phyloP scores from a whole-genome alignment of 2,888 invertebrate genomes.

The Eristalis intricaria region DNA sequence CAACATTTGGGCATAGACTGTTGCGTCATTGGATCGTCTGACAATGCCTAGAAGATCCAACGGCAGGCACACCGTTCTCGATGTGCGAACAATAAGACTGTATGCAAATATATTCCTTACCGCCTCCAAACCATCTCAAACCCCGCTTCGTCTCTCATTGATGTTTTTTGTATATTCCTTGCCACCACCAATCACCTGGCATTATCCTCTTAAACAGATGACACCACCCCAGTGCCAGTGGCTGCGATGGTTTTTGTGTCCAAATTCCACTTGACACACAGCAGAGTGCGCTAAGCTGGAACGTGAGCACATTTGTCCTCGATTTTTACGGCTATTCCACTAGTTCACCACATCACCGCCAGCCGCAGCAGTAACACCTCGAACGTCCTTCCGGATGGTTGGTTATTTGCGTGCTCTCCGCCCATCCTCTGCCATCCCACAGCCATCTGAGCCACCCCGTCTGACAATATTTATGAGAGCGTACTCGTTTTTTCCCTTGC shows the following conservation, averaged over 20 bases:
- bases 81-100: too few species aligned
- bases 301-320: conserved; percentile 56
- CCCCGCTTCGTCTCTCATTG: too few species aligned
- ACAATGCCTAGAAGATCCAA: too few species aligned
- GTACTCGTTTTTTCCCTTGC: conserved; percentile 72
- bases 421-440: not conserved
- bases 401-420: conserved; percentile 67
- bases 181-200: not conserved
- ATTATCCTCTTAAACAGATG: not conserved
- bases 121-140: too few species aligned
- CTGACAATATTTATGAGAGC: conserved; percentile 67
- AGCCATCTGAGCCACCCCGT: not conserved
- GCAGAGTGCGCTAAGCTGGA: conserved; percentile 41
- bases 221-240: not conserved
- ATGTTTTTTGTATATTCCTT: too few species aligned
- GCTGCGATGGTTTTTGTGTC: not conserved
- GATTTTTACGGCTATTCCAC: conserved; percentile 69
- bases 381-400: conserved; percentile 20
- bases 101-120: too few species aligned
- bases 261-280: conserved; percentile 67
- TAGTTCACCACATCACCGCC: conserved; percentile 60
- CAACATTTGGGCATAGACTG: too few species aligned
- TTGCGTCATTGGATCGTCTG: too few species aligned
- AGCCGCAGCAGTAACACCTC: conserved; percentile 8
- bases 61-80: too few species aligned